Base-by-base conservation (phyloP, 2,888 invertebrate species). In the Cataglyphis livida region DNA sequence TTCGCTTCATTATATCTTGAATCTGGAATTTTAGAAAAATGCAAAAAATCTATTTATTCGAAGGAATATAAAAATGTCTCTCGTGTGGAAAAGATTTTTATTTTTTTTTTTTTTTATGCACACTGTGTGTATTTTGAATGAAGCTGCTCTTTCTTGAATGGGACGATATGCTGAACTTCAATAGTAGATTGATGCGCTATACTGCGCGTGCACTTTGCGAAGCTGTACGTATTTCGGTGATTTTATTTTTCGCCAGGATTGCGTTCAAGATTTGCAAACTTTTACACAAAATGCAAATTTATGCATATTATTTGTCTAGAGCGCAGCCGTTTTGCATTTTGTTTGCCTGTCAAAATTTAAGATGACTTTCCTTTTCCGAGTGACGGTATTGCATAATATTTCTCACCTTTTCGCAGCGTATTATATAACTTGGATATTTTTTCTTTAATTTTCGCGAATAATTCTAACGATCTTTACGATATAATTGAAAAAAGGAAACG, bases 381-480 rank as follows among this genome's bases (percentile, higher is more conserved):
- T 68, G 28, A 54, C 35, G 51, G 57, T 78, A 61, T 79, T 79
- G 48, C 59, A 71, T 35, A 76, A 76, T 76, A 81, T 81, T 44
- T 68, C n/a, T 41, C 51, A 35, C 15, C 59, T 66, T 82, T 65
- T 51, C 41, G 28, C 6, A n/a, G 59, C 38, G 21, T 54, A 18
- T 28, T 48, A 82, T 62, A 82, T 82, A 83, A 87, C 79, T 81
- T 68, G 79, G 79, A 85, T 61, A 81, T 83, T 83, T 87, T 84
- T 62, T 62, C 84, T 87, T 89, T 84, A 83, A 74, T 85, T 83
- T n/a, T 83, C 82, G 62, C 18, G 65, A 59, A 38, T 59, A 38
- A 79, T 76, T 79, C 64, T 65, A 84, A 84, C 82, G 75, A 81
- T 88, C 79, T 75, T 57, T 54, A 70, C n/a, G n/a, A 78, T 61